A percentile compares a stretch with the other conserved stretches of the same genome.
These are phyloP conservation scores for Caenorhabditis macrosperma DNA, from an alignment of 2,888 invertebrate species.

Conservation along the genomic window DNA sequence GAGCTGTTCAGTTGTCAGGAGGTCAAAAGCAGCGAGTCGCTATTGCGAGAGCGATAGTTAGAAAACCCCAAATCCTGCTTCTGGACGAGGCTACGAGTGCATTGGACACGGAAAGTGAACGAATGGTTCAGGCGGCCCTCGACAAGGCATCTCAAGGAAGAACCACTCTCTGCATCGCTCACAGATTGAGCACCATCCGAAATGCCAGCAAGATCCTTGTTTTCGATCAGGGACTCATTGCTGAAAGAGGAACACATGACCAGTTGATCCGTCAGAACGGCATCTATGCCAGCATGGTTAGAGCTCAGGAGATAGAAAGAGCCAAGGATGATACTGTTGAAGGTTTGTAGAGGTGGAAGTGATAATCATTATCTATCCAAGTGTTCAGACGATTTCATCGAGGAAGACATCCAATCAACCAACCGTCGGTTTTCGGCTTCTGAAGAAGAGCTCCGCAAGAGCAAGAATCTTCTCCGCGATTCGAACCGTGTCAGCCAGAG, in stretches of 20 bases:
- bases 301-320: slow-evolving; percentile 74
- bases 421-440: slow-evolving; percentile 6
- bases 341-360: slow-evolving; percentile 53
- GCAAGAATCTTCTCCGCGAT: slow-evolving; percentile 43
- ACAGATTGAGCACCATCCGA: slow-evolving; percentile 82
- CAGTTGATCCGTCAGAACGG: slow-evolving; percentile 85
- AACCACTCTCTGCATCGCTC: slow-evolving; percentile 81
- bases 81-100: slow-evolving; percentile 81
- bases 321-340: slow-evolving; percentile 63
- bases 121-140: slow-evolving; percentile 88
- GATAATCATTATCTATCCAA: too few species aligned
- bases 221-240: slow-evolving; percentile 80
- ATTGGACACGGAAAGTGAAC: slow-evolving; percentile 84
- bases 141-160: slow-evolving; percentile 82
- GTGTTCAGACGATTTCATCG: slow-evolving; percentile 35
- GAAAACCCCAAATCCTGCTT: slow-evolving; percentile 78
- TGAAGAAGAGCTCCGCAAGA: slow-evolving; percentile 30
- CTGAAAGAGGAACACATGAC: slow-evolving; percentile 84
- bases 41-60: slow-evolving; percentile 68
- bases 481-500: slow-evolving; percentile 58
- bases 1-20: slow-evolving; percentile 64
- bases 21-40: slow-evolving; percentile 69
- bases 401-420: background rate
- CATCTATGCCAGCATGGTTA: slow-evolving; percentile 84
- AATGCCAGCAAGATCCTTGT: slow-evolving; percentile 82